These are phyloP conservation scores for Acropternis orthonyx DNA, from an alignment of 2,797 vertebrate genomes.

Conservation along the genomic window DNA sequence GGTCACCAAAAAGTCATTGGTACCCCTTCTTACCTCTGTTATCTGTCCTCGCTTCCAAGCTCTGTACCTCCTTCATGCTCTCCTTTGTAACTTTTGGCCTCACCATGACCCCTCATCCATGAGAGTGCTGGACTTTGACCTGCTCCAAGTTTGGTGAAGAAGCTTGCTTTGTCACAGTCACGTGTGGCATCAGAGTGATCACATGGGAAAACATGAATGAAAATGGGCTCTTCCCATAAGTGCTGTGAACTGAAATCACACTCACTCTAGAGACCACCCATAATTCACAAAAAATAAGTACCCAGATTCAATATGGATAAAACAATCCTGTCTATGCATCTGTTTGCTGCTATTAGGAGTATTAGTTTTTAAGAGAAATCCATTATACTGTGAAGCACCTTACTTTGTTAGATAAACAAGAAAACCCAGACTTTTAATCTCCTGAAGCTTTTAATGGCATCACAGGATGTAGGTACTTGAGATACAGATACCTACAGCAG, in stretches of 20 bases:
- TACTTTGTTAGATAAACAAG: slow-evolving; percentile 51
- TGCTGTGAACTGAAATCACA: not conserved
- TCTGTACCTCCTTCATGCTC: not conserved
- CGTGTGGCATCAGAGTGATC: not conserved
- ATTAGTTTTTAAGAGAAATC: slow-evolving; percentile 47
- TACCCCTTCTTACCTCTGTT: not conserved
- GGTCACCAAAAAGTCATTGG: not conserved
- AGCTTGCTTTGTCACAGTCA: not conserved
- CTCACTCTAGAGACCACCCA: not conserved
- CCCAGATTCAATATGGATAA: not conserved
- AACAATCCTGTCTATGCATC: not conserved
- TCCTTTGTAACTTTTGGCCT: not conserved
- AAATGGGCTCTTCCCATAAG: not conserved
- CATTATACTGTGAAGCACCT: slow-evolving; percentile 29
- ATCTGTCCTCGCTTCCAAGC: not conserved
- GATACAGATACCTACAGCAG: slow-evolving; percentile 39
- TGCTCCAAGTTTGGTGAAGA: not conserved
- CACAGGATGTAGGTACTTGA: slow-evolving; percentile 47
- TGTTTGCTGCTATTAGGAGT: slow-evolving; percentile 26
- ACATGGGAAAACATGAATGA: not conserved
- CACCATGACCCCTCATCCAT: accelerated
- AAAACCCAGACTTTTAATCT: slow-evolving; percentile 50
- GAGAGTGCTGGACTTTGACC: not conserved
- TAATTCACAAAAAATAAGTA: not conserved
- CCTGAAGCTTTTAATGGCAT: slow-evolving; percentile 54